Base-by-base conservation (phyloP, 2,113 vertebrate species). In the Stegostoma tigrinum region DNA sequence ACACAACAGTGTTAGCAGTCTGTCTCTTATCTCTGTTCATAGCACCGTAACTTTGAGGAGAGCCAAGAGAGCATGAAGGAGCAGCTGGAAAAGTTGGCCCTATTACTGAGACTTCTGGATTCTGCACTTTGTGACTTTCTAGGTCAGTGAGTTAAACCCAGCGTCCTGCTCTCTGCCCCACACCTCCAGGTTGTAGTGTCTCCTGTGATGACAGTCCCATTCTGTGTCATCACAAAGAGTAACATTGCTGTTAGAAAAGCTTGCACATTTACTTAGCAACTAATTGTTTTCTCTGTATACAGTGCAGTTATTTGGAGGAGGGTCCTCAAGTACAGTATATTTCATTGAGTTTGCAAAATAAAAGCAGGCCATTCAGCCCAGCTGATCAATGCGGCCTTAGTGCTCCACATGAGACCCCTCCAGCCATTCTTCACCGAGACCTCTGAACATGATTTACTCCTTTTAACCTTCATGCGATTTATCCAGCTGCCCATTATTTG, bases 1-100 rank as follows among this genome's bases (percentile, higher is more conserved):
- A 4, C 30, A 91, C 30, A 17, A 15, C 75, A 42, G n/a, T 42
- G 8, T 48, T 75, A 27, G 17, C 95, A 2, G 4, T 61, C 70
- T 70, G n/a, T 48, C 45, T 90, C 7, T 72, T 7, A 72, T 24
- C 83, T 95, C 67, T 34, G 96, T 72, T 96, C 0, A 89, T 96
- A 99, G 98, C 98, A 99, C 48, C 98, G 98, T 95, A 99, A 99
- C 98, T 99, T 99, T 89, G 98, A 99, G 93, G 98, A 99, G 97
- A 99, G 98, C 83, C 98, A 99, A 97, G 98, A 99, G 97, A 98
- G 98, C 85, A 99, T 99, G 98, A 99, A 99, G 96, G 97, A 98
- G 95, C 98, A 99, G 96, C 98, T 99, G 0, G 97, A 97, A 5
- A 98, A 99, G 96, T 98, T 99, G 85, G 97, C 97, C 55, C 95